phyloP scores from a whole-genome alignment of 2,113 vertebrate genomes.

The Collichthys lucidus region DNA sequence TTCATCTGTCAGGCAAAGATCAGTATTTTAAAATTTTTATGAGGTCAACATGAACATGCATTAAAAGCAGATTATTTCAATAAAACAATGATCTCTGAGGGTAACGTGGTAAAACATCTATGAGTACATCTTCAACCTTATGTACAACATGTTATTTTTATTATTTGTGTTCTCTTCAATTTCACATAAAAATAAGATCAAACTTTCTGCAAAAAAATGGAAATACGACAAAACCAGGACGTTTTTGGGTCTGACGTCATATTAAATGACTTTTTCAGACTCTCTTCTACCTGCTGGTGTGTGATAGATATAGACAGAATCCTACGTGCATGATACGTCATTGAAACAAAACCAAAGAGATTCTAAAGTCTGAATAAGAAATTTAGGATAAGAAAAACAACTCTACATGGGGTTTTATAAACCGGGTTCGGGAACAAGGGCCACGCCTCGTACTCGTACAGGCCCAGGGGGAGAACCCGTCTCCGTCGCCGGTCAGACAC shows the following conservation, averaged over 20 bases:
- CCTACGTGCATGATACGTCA: no score
- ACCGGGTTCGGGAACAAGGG: no score
- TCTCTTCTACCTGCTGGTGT: conserved; percentile 49
- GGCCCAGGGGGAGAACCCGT: no score
- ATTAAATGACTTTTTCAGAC: conserved; percentile 67
- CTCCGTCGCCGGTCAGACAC: no score
- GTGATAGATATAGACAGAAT: neutral
- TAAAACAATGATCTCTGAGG: neutral
- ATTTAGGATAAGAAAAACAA: neutral
- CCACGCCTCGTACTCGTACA: no score
- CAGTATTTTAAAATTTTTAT: neutral
- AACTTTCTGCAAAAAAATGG: neutral
- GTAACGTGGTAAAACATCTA: neutral
- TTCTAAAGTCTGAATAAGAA: no score
- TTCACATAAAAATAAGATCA: neutral
- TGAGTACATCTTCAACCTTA: neutral
- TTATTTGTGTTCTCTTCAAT: neutral
- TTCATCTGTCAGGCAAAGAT: neutral
- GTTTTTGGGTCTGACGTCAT: conserved; percentile 24
- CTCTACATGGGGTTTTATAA: no score
- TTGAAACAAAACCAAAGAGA: no score
- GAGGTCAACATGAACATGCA: neutral
- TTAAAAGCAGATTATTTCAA: neutral
- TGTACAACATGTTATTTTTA: neutral
- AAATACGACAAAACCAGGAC: no score